These are phyloP conservation scores for Aleiodes leptofemur DNA, from an alignment of 2,888 invertebrate genomes.

Conservation along the genomic window DNA sequence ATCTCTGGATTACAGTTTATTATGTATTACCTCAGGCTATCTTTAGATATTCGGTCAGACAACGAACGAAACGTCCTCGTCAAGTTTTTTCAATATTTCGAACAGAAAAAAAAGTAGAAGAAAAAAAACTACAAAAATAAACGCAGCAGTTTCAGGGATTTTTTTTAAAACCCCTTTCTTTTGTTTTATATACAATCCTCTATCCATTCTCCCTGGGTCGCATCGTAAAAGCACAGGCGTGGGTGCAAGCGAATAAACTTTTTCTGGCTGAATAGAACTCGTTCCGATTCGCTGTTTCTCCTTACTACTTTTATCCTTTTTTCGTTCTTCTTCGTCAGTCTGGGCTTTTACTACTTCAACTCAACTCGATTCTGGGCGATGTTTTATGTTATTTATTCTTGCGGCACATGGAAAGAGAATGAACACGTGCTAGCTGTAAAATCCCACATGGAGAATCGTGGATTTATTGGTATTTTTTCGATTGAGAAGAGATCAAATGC, in stretches of 20 bases:
- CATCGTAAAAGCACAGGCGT: constrained; percentile 10
- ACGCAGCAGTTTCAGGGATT: neutral
- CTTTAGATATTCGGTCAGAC: constrained; percentile 67
- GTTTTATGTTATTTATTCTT: no score
- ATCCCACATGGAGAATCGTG: neutral
- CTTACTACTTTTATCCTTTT: neutral
- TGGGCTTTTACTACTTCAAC: neutral
- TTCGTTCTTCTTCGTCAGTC: neutral
- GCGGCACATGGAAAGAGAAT: no score
- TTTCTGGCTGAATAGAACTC: neutral
- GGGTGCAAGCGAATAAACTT: constrained; percentile 3
- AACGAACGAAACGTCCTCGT: constrained; percentile 48
- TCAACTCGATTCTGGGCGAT: no score
- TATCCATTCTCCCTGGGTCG: neutral
- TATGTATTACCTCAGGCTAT: constrained; percentile 55
- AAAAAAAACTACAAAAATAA: neutral
- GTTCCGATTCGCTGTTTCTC: neutral
- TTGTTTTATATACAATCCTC: neutral
- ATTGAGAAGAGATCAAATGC: neutral
- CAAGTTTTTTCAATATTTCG: constrained; percentile 16
- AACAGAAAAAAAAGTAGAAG: neutral
- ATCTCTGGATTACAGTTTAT: constrained; percentile 19
- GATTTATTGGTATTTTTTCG: neutral
- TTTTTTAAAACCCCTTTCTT: neutral
- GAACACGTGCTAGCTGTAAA: neutral